Percentiles rank a stretch among this genome's conserved stretches.
Evolutionary conservation across 2,888 invertebrate genomes (phyloP).

Genomic region (Cheilosia urbana): DNA sequence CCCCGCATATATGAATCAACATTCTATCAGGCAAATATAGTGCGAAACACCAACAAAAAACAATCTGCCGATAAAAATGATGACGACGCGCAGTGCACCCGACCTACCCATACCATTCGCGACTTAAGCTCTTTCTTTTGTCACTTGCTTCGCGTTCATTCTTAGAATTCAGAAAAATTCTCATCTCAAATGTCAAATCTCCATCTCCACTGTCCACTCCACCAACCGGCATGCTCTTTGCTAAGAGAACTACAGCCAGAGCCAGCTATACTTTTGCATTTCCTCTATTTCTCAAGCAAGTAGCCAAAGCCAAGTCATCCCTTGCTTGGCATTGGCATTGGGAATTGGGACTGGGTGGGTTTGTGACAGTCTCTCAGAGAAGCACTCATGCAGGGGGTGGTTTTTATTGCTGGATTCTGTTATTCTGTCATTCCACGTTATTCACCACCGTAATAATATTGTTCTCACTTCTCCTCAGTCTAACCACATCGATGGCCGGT

Average conservation of each 20-base stretch:
- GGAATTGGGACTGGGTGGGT: no score
- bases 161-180: conserved; percentile 19
- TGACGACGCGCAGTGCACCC: conserved; percentile 77
- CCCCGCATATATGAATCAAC: conserved; percentile 42
- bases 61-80: conserved; percentile 52
- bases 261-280: conserved; percentile 37
- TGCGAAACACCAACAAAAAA: conserved; percentile 34
- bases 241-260: neutral
- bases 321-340: neutral
- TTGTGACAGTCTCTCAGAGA: neutral
- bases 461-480: neutral
- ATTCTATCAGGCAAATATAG: conserved; percentile 29
- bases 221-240: conserved; percentile 18
- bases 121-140: conserved; percentile 79
- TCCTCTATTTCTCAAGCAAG: neutral
- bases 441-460: conserved; percentile 13
- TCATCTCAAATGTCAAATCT: neutral
- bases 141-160: conserved; percentile 72
- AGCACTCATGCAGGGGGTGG: conserved; percentile 38
- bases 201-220: no score
- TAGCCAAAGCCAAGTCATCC: neutral
- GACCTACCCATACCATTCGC: conserved; percentile 83
- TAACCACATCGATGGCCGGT: no score
- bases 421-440: conserved; percentile 28
- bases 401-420: conserved; percentile 18